Base-by-base conservation (phyloP, 2,888 invertebrate species). In the Acrobasis consociella region DNA sequence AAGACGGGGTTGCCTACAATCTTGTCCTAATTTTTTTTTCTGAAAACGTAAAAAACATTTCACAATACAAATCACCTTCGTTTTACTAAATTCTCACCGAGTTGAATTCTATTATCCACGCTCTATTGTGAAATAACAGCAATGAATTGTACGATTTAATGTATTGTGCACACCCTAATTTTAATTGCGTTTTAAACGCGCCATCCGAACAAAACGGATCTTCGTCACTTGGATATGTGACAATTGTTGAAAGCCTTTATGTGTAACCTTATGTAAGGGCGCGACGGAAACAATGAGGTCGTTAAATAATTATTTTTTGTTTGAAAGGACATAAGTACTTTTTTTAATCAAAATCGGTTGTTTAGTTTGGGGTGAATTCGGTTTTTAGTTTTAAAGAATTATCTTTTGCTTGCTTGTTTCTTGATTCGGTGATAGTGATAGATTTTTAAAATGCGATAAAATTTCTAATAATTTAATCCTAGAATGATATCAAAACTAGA, bases 231-330 rank as follows among this genome's bases (percentile, higher is more conserved):
- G n/a, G 22, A 49, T 17, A 46, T 42, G 49, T 15, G 58, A 59
- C 49, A 59, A 59, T 59, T 59, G 58, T 49, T 49, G n/a, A 59
- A 49, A 59, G 46, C 58, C 46, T 58, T 58, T 58, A 22, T 56
- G 15, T 42, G 46, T 58, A 38, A 22, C 22, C 3, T 22, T 22
- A 22, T 46, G 13, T 22, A 11, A 52, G 52, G 31, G 52, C 11
- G 37, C 52, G 52, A 22, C 52, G 52, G 22, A 42, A 58, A 58
- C 58, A 58, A 42, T 58, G 31, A 46, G 15, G 13, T 50, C 49
- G 46, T 46, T n/a, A 31, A 31, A 31, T 31, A 8, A 31, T 2
- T 31, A 7, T 7, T 31, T 31, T 31, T n/a, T n/a, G n/a, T n/a
- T n/a, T n/a, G n/a, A n/a, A n/a, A n/a, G n/a, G n/a, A n/a, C n/a